Evolutionary conservation across 2,888 invertebrate genomes (phyloP), one percentile per base, ranked within the genome.

Genomic region (Biston betularia): DNA sequence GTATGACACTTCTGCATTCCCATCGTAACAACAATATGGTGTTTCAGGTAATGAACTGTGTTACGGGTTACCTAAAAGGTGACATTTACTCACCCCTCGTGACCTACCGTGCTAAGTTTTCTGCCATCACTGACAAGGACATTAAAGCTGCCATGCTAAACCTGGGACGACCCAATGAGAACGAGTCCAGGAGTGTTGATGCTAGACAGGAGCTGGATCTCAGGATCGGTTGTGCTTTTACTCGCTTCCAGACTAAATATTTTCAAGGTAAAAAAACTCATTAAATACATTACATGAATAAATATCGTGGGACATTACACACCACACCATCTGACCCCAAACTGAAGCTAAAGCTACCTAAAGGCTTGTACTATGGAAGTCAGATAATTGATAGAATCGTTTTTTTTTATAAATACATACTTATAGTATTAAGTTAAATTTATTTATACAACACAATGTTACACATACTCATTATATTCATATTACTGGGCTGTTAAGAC

Each of bases 181-280:
- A 99, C 89, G 98, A 99, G 88, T 97, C 99, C 0, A 95, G 96
- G 76, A 98, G 99, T 81, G 99, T 99, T 0, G 98, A 98, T 89
- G 99, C 99, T 0, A 94, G 99, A 5, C 99, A 99, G 87, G 99
- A 99, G 89, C 90, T 99, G 8, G 99, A 99, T 94, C 91, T 99
- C 63, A 95, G 99, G 71, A 99, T 99, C 84, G 99, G 99, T 15
- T 99, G 99, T 90, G 99, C 99, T 42, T 99, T 99, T 86, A 99
- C 99, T 0, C 95, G 99, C 60, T 99, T 97, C 84, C 99, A 99
- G 93, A 99, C 99, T 0, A 98, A 98, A 89, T 99, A 98, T 90
- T 99, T 99, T 88, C 99, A 98, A 95, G 97, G 97, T 91, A 76
- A 44, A 40, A 6, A 55, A 40, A 50, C 38, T 38, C 9, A 38